Conservation (phyloP, 2,113 vertebrate genomes). For the Colossoma macropomum region DNA sequence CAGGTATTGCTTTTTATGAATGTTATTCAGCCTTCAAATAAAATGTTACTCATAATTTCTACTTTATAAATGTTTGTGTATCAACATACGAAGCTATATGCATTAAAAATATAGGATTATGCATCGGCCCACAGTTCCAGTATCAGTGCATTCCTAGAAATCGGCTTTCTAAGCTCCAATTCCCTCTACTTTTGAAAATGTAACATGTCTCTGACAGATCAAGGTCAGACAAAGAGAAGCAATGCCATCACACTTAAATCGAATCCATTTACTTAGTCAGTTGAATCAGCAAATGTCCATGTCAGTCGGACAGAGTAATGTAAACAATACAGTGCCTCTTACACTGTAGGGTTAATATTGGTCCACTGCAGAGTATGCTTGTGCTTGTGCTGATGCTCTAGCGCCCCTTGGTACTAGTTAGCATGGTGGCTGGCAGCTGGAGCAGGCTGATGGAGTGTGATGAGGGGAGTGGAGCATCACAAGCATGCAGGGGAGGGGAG, state of each 20-base stretch:
- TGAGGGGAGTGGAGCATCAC: slow-evolving; percentile 61
- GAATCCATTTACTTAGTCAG: neutral
- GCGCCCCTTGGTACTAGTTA: slow-evolving; percentile 69
- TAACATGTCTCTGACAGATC: no score
- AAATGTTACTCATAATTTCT: no score
- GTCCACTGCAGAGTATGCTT: neutral
- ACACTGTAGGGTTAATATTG: neutral
- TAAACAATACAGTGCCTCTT: neutral
- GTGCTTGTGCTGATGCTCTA: slow-evolving; percentile 32
- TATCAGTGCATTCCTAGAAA: no score
- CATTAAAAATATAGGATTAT: no score
- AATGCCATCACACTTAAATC: neutral
- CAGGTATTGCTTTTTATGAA: no score
- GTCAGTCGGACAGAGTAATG: neutral
- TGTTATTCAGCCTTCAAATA: no score
- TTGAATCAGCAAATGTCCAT: neutral
- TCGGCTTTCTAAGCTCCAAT: no score
- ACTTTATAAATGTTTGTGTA: no score
- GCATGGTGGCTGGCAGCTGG: slow-evolving; percentile 73
- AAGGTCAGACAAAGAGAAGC: neutral
- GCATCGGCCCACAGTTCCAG: no score
- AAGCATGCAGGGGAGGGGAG: slow-evolving; percentile 50
- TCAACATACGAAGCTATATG: no score
- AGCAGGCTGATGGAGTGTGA: slow-evolving; percentile 74
- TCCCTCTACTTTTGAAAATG: no score